Conservation (phyloP, 2,888 invertebrate species). For the Thecocarcelia acutangulata region DNA sequence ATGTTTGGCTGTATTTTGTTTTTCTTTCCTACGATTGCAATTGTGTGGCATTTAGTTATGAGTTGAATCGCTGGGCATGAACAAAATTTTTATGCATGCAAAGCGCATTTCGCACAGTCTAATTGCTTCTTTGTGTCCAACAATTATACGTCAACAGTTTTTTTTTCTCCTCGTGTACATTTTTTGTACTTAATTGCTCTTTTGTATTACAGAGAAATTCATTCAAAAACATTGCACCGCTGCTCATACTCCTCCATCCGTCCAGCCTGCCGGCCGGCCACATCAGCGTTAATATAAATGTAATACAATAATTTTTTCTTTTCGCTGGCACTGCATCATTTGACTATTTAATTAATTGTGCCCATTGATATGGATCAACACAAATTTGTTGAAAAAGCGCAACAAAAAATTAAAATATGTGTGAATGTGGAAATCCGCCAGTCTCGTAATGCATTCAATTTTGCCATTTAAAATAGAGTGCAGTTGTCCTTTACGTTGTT, state of each 20-base stretch:
- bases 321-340: conserved; percentile 62
- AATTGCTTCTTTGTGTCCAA: conserved; percentile 79
- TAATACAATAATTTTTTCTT: conserved; percentile 59
- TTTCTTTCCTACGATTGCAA: conserved; percentile 45
- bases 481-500: conserved; percentile 25
- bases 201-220: conserved; percentile 72
- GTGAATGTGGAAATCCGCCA: conserved; percentile 27
- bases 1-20: conserved; percentile 50
- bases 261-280: neutral
- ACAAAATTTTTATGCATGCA: conserved; percentile 78
- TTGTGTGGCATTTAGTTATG: conserved; percentile 58
- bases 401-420: conserved; percentile 8
- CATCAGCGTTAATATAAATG: conserved; percentile 45
- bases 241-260: neutral
- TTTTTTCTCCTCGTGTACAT: conserved; percentile 69
- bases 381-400: conserved; percentile 39
- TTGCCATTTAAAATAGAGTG: conserved; percentile 5
- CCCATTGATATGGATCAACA: conserved; percentile 63
- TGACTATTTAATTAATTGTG: conserved; percentile 69
- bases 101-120: conserved; percentile 77
- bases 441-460: conserved; percentile 28
- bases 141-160: conserved; percentile 77
- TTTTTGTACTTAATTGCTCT: conserved; percentile 75
- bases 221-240: conserved; percentile 1
- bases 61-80: conserved; percentile 36